Percentiles rank a stretch among this genome's conserved stretches.
Conservation (phyloP, 2,888 invertebrate genomes). For the Eilema caniola region DNA sequence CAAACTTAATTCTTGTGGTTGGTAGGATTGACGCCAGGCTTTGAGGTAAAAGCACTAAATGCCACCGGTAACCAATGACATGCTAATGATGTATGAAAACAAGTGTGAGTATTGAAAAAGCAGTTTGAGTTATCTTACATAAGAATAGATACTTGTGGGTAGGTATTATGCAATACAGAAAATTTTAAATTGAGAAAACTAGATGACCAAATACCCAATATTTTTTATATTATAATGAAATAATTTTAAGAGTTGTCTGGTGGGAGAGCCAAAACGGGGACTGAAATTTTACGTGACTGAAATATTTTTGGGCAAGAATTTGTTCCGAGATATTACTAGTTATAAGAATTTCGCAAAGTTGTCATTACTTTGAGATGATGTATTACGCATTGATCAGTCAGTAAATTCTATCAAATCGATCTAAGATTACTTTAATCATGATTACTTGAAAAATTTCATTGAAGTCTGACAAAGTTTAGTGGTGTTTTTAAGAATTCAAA, state of each 20-base stretch:
- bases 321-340: background rate
- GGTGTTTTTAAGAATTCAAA: background rate
- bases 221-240: background rate
- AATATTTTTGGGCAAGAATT: slow-evolving; percentile 9
- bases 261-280: background rate
- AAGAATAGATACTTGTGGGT: too few relatives aligned
- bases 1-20: too few relatives aligned
- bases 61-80: too few relatives aligned
- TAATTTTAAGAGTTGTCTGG: background rate
- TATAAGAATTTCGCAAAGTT: background rate
- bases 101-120: too few relatives aligned
- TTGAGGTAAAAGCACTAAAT: too few relatives aligned
- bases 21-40: too few relatives aligned
- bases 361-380: background rate
- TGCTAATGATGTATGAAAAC: too few relatives aligned
- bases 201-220: too few relatives aligned
- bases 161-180: too few relatives aligned
- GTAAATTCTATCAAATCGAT: background rate
- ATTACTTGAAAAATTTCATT: background rate
- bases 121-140: too few relatives aligned
- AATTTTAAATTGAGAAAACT: too few relatives aligned
- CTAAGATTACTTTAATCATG: background rate
- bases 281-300: slow-evolving; percentile 5
- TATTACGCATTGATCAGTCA: background rate
- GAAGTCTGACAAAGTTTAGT: background rate